These are phyloP conservation scores for Hypothenemus hampei DNA, from an alignment of 1,140 invertebrate genomes.

Conservation along the genomic window DNA sequence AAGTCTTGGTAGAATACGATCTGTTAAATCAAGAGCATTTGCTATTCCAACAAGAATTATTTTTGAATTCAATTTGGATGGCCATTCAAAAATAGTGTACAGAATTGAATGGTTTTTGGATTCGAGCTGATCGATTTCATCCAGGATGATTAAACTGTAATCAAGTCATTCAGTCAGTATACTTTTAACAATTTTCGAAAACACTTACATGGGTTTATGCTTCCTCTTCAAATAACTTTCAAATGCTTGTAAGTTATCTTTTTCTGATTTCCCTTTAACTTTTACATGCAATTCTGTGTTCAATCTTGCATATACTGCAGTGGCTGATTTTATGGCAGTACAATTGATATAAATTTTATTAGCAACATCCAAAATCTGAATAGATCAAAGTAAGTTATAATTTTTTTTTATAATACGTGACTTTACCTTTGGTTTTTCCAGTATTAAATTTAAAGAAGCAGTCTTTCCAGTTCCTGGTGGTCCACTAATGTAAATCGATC, in stretches of 20 bases:
- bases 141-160: constrained; percentile 79
- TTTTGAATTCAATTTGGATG: constrained; percentile 61
- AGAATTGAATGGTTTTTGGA: constrained; percentile 80
- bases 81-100: constrained; percentile 94
- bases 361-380: constrained; percentile 47
- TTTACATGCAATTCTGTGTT: constrained; percentile 59
- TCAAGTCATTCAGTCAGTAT: constrained; percentile 30
- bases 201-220: constrained; percentile 61
- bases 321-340: constrained; percentile 70
- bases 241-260: constrained; percentile 56
- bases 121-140: constrained; percentile 93
- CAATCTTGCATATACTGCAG: constrained; percentile 66
- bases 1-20: constrained; percentile 81
- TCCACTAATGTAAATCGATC: constrained; percentile 89
- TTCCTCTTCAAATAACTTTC: constrained; percentile 60
- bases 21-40: constrained; percentile 93
- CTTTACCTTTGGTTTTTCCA: constrained; percentile 49
- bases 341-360: constrained; percentile 76
- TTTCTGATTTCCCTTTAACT: constrained; percentile 51
- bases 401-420: background rate
- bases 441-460: constrained; percentile 71
- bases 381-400: constrained; percentile 9
- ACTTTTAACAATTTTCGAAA: constrained; percentile 9
- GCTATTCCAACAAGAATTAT: constrained; percentile 89
- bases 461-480: constrained; percentile 97